Evolutionary conservation across 2,113 vertebrate genomes (phyloP).

Genomic region (Chaetops frenatus): DNA sequence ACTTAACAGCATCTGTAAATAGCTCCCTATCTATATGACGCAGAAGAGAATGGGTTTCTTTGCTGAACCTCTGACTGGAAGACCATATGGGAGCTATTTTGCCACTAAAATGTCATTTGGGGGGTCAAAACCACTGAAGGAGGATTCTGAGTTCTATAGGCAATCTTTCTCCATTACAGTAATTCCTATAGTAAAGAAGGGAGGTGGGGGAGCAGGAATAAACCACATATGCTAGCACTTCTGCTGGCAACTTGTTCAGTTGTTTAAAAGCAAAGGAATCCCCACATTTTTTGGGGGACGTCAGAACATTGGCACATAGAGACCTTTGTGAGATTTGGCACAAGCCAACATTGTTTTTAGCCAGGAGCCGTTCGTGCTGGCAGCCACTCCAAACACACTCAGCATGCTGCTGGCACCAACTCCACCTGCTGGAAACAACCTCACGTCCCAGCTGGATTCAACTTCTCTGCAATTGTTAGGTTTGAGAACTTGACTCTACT

Average conservation of each 20-base stretch:
- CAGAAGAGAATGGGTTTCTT: not conserved
- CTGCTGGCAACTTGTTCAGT: not conserved
- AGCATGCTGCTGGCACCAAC: not conserved
- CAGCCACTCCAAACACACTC: not conserved
- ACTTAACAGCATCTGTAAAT: not conserved
- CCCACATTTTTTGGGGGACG: not conserved
- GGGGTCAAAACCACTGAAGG: not conserved
- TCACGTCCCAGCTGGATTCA: not conserved
- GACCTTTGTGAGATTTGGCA: not conserved
- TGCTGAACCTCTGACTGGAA: not conserved
- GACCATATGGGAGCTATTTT: rapidly evolving
- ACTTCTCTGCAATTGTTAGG: not conserved
- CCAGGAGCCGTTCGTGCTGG: not conserved
- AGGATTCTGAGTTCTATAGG: not conserved
- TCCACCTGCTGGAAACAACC: not conserved
- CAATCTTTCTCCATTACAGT: not conserved
- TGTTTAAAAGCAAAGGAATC: slow-evolving; percentile 8
- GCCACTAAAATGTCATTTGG: not conserved
- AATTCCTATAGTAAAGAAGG: not conserved
- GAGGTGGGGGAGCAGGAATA: not conserved
- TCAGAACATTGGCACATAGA: not conserved
- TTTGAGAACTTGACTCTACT: not conserved
- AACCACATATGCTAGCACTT: not conserved
- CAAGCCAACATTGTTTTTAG: not conserved
- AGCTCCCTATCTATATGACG: not conserved